A percentile compares a stretch with the other conserved stretches of the same genome.
Evolutionary conservation across 2,797 vertebrate genomes (phyloP).

Genomic region (Sternotherus odoratus): DNA sequence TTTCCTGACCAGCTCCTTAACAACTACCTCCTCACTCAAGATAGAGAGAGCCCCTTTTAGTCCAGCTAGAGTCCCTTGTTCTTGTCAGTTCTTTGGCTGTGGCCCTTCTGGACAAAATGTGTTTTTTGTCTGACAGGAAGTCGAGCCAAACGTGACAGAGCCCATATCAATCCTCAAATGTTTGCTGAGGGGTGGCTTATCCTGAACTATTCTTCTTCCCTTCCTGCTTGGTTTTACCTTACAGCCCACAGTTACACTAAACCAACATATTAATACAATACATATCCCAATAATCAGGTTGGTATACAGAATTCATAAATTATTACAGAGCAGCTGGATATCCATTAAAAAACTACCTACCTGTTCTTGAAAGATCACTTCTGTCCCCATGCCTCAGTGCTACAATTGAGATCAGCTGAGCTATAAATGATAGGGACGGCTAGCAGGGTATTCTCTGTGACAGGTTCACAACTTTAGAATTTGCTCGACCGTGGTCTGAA

Average conservation of each 20-base stretch:
- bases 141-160: neutral
- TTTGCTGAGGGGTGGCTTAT: neutral
- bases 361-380: neutral
- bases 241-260: neutral
- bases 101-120: neutral
- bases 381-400: neutral
- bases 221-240: neutral
- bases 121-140: neutral
- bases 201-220: neutral
- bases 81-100: neutral
- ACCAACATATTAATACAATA: neutral
- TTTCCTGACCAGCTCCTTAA: neutral
- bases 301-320: neutral
- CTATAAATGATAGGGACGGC: neutral
- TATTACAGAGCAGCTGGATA: neutral
- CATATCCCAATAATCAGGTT: neutral
- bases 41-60: neutral
- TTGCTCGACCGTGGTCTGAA: neutral
- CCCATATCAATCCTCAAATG: neutral
- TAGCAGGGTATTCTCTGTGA: neutral
- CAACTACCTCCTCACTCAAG: neutral
- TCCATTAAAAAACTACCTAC: neutral
- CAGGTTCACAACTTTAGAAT: neutral
- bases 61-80: neutral
- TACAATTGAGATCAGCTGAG: neutral